Evolutionary conservation across 1,140 invertebrate genomes (phyloP).

Genomic region (Episyrphus balteatus): DNA sequence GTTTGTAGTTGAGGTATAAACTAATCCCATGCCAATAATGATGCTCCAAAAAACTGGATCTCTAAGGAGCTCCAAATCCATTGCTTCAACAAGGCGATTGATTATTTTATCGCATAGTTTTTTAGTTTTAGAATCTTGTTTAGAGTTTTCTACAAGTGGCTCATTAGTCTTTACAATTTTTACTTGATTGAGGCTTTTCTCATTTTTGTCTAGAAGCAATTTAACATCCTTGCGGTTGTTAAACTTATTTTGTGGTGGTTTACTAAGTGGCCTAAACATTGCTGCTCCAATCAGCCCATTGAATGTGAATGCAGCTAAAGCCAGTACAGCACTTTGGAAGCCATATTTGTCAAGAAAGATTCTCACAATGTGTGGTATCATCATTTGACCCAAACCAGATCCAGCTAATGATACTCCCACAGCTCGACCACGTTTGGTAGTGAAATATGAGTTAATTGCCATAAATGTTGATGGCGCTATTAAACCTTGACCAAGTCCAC

Average conservation of each 20-base stretch:
- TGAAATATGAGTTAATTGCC: slow-evolving; percentile 62
- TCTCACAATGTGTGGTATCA: slow-evolving; percentile 57
- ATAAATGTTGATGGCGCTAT: slow-evolving; percentile 57
- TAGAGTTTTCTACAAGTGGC: not conserved
- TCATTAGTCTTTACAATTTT: not conserved
- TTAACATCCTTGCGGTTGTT: slow-evolving; percentile 25
- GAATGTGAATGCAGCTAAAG: slow-evolving; percentile 49
- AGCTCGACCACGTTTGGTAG: slow-evolving; percentile 50
- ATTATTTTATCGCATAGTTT: slow-evolving; percentile 13
- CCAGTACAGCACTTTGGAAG: slow-evolving; percentile 44
- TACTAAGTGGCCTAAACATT: slow-evolving; percentile 21
- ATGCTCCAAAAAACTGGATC: slow-evolving; percentile 51
- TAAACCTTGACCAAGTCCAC: slow-evolving; percentile 46
- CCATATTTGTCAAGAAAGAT: slow-evolving; percentile 46
- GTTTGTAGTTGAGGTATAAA: slow-evolving; percentile 54
- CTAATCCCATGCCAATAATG: slow-evolving; percentile 49
- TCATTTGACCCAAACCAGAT: slow-evolving; percentile 59
- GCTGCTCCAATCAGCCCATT: slow-evolving; percentile 39
- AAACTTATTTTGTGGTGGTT: slow-evolving; percentile 10
- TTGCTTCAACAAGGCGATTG: slow-evolving; percentile 21
- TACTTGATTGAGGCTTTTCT: not conserved
- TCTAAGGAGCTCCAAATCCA: slow-evolving; percentile 50
- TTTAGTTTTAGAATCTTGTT: not conserved
- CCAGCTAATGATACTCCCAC: slow-evolving; percentile 58
- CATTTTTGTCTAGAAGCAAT: slow-evolving; percentile 14